phyloP scores from a whole-genome alignment of 1,140 invertebrate species.

The Calliphora vicina region DNA sequence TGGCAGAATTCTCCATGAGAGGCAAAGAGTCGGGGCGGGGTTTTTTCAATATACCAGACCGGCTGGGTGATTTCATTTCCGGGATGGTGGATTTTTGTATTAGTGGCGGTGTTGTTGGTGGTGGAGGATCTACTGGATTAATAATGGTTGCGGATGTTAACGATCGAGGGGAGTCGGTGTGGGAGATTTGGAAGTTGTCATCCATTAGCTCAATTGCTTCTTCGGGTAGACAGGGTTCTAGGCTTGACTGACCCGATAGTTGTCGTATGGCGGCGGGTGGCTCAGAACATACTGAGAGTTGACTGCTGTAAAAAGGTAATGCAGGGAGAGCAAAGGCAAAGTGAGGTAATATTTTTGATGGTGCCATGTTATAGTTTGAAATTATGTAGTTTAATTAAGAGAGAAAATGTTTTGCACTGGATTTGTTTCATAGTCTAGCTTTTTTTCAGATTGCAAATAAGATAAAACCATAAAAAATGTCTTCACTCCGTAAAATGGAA shows the following conservation, averaged over 20 bases:
- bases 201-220: constrained; percentile 50
- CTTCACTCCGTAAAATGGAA: no score
- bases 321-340: not conserved
- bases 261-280: constrained; percentile 57
- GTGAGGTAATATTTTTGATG: not conserved
- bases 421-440: no score
- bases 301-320: constrained; percentile 39
- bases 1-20: constrained; percentile 34
- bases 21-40: constrained; percentile 54
- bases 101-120: not conserved
- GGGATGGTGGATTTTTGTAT: not conserved
- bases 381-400: no score
- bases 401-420: no score
- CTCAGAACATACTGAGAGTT: constrained; percentile 60
- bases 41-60: constrained; percentile 47
- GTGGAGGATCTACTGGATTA: not conserved
- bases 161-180: not conserved
- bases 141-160: not conserved
- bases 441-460: no score
- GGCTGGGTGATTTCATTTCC: constrained; percentile 37
- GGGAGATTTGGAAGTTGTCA: constrained; percentile 32
- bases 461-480: no score
- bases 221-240: constrained; percentile 60
- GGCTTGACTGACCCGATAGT: constrained; percentile 60
- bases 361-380: no score